These are phyloP conservation scores for Zaprionus ornatus DNA, from an alignment of 1,140 invertebrate species.

Conservation along the genomic window DNA sequence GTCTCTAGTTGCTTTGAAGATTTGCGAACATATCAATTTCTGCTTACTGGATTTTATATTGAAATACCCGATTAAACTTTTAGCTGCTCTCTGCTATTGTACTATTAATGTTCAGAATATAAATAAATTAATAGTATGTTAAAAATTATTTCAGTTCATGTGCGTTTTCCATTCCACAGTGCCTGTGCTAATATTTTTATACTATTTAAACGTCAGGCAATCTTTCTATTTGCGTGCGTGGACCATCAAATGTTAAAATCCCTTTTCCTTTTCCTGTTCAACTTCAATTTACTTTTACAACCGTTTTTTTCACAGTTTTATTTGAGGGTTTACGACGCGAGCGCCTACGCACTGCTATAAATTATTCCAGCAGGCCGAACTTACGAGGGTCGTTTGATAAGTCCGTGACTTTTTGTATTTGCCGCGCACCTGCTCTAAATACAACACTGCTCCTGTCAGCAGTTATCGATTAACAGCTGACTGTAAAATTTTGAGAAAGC, in stretches of 20 bases:
- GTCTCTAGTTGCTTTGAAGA: constrained; percentile 2
- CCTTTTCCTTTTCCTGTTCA: neutral
- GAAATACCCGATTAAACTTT: neutral
- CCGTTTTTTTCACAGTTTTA: constrained; percentile 22
- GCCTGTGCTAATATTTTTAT: constrained; percentile 4
- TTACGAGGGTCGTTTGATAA: too few species aligned
- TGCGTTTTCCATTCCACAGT: constrained; percentile 7
- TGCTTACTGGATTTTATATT: neutral
- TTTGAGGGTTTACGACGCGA: constrained; percentile 27
- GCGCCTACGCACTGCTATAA: constrained; percentile 28
- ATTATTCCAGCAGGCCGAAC: constrained; percentile 24
- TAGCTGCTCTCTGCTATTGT: neutral
- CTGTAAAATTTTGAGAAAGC: too few species aligned
- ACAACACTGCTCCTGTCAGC: too few species aligned
- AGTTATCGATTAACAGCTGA: too few species aligned
- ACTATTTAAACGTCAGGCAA: constrained; percentile 9
- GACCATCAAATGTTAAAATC: neutral
- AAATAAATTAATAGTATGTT: neutral
- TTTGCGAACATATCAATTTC: neutral
- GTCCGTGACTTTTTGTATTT: too few species aligned
- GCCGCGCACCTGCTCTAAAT: too few species aligned
- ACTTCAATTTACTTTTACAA: constrained; percentile 17
- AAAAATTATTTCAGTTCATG: neutral
- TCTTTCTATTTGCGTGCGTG: neutral
- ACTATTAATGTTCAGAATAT: neutral